Conservation (phyloP, 2,113 vertebrate species). For the Apteryx mantelli region DNA sequence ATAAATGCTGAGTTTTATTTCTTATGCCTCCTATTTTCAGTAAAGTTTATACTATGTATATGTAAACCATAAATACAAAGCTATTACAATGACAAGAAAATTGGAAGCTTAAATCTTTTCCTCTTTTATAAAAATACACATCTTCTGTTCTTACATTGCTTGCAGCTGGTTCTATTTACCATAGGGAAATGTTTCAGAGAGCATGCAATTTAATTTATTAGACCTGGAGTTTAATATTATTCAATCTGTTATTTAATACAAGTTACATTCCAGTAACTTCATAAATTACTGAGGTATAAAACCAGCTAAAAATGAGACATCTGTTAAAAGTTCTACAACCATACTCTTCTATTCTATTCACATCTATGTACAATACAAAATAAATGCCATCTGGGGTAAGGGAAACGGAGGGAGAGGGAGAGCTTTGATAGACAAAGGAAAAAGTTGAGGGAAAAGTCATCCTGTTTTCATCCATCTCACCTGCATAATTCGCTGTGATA, state of each 20-base stretch:
- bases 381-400: constrained; percentile 70
- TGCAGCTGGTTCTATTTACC: constrained; percentile 82
- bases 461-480: constrained; percentile 83
- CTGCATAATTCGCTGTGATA: constrained; percentile 82
- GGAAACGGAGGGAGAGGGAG: constrained; percentile 21
- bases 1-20: constrained; percentile 49
- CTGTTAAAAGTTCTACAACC: constrained; percentile 67
- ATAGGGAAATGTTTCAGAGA: constrained; percentile 73
- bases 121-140: constrained; percentile 72
- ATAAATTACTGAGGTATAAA: constrained; percentile 79
- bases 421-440: constrained; percentile 41
- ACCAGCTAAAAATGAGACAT: constrained; percentile 77
- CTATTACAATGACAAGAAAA: constrained; percentile 79
- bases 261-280: constrained; percentile 78
- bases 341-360: constrained; percentile 41
- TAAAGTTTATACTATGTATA: constrained; percentile 26
- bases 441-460: constrained; percentile 45
- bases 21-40: constrained; percentile 38
- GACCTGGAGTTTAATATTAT: constrained; percentile 76
- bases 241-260: constrained; percentile 80
- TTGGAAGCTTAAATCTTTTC: constrained; percentile 78
- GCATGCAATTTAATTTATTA: constrained; percentile 81
- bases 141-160: constrained; percentile 63
- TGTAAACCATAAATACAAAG: constrained; percentile 70
- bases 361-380: constrained; percentile 32